Evolutionary conservation across 1,140 invertebrate genomes (phyloP).

Genomic region (Zaprionus nigranus): DNA sequence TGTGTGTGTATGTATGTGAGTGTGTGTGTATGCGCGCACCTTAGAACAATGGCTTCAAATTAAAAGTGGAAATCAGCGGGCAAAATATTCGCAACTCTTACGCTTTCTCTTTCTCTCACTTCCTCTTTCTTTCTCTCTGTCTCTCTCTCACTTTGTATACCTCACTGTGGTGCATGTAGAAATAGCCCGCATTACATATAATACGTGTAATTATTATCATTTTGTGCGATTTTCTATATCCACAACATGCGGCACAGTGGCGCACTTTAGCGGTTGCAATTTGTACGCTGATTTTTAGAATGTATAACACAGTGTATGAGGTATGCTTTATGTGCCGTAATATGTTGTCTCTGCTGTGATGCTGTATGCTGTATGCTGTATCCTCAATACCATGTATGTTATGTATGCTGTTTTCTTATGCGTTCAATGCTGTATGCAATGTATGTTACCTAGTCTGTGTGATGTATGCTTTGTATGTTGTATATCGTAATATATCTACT

Average conservation of each 20-base stretch:
- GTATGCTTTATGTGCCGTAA: not conserved
- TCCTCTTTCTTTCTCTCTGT: not conserved
- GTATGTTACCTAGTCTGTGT: not conserved
- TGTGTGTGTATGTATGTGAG: slow-evolving; percentile 6
- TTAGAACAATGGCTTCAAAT: slow-evolving; percentile 79
- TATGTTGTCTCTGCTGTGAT: not conserved
- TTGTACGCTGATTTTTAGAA: not conserved
- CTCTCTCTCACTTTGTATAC: slow-evolving; percentile 5
- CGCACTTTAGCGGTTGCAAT: not conserved
- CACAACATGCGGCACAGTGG: slow-evolving; percentile 22
- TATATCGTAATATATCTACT: no score
- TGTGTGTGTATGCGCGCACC: slow-evolving; percentile 36
- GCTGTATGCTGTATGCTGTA: not conserved
- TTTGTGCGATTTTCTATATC: slow-evolving; percentile 66
- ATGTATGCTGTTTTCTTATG: not conserved
- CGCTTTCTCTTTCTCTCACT: not conserved
- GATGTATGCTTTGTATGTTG: not conserved
- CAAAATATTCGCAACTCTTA: slow-evolving; percentile 48
- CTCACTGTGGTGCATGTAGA: slow-evolving; percentile 23
- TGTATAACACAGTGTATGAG: not conserved
- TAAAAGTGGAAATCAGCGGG: slow-evolving; percentile 77
- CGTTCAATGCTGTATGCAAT: no score
- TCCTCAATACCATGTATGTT: not conserved
- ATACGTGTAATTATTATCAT: slow-evolving; percentile 82
- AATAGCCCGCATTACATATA: slow-evolving; percentile 73